phyloP scores from a whole-genome alignment of 2,797 vertebrate species.

The Manis pentadactyla region DNA sequence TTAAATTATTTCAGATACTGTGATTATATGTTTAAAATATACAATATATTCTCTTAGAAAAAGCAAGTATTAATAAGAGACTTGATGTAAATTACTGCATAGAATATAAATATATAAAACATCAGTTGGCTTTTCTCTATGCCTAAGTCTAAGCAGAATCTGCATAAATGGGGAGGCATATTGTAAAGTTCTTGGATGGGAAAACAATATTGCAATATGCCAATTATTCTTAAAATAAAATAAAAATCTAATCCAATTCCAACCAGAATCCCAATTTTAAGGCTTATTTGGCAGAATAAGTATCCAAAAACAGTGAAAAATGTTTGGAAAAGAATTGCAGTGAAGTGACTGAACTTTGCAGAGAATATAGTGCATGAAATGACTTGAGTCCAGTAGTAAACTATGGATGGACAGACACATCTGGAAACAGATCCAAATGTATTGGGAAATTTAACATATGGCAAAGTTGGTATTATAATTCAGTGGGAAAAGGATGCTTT shows the following conservation, averaged over 20 bases:
- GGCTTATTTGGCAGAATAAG: background rate
- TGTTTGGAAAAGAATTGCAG: background rate
- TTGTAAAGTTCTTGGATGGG: background rate
- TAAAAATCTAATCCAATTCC: background rate
- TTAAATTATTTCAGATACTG: background rate
- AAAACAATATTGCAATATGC: background rate
- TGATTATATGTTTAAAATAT: background rate
- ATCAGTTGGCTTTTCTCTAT: background rate
- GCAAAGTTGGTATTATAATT: background rate
- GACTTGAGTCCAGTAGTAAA: background rate
- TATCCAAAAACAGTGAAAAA: background rate
- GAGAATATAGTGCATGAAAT: background rate
- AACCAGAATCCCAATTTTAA: conserved; percentile 8
- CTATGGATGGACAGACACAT: background rate
- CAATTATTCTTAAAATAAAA: background rate
- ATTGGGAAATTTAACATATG: background rate
- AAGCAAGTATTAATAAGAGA: background rate
- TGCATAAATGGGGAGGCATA: background rate
- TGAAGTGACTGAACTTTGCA: background rate
- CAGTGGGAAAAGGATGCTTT: background rate
- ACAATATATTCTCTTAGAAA: background rate
- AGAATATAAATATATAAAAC: background rate
- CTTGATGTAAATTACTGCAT: background rate
- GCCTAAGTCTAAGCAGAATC: background rate
- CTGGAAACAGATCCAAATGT: background rate